Evolutionary conservation across 2,113 vertebrate genomes (phyloP).

Genomic region (Tetrao urogallus): DNA sequence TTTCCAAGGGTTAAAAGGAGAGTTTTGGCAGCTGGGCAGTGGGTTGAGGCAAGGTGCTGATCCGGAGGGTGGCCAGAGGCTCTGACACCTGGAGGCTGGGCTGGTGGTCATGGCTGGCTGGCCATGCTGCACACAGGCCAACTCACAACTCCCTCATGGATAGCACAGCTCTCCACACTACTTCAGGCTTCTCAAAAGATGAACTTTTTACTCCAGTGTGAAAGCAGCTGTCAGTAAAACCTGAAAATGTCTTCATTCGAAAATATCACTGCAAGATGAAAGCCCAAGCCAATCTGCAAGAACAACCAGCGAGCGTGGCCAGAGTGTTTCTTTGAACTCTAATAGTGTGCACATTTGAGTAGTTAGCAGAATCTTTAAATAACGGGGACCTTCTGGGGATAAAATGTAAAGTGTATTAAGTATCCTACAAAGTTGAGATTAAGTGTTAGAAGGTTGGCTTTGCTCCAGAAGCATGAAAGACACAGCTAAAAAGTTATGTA

Average conservation of each 20-base stretch:
- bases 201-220: conserved; percentile 37
- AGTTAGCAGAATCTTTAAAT: conserved; percentile 66
- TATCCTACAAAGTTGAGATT: conserved; percentile 69
- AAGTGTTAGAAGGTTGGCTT: conserved; percentile 69
- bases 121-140: background rate
- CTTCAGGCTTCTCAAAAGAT: conserved; percentile 30
- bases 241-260: conserved; percentile 46
- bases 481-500: conserved; percentile 65
- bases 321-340: conserved; percentile 55
- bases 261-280: conserved; percentile 60
- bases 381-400: conserved; percentile 60
- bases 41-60: conserved; percentile 55
- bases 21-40: conserved; percentile 56
- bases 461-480: conserved; percentile 62
- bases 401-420: conserved; percentile 72
- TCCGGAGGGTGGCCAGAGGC: conserved; percentile 35
- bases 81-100: conserved; percentile 46
- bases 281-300: conserved; percentile 13
- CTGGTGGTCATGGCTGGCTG: background rate
- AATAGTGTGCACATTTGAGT: conserved; percentile 37
- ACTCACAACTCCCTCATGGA: conserved; percentile 23
- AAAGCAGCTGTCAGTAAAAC: conserved; percentile 52
- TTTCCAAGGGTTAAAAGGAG: conserved; percentile 50
- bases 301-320: conserved; percentile 17
- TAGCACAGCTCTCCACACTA: background rate